Conservation (phyloP, 2,797 vertebrate genomes). For the Meda fulgida region DNA sequence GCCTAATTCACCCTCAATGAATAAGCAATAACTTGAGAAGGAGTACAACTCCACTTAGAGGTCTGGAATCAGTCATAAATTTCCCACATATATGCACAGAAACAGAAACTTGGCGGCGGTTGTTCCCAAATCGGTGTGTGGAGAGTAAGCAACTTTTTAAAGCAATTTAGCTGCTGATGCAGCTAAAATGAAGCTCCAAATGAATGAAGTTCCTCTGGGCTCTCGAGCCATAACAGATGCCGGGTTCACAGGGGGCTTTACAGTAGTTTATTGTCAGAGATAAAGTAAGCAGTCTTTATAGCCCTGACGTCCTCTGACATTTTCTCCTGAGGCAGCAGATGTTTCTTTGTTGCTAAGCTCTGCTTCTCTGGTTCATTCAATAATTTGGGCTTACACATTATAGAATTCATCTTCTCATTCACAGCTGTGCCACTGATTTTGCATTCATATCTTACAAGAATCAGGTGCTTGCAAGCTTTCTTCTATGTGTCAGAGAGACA, state of each 20-base stretch:
- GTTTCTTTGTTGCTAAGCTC: constrained; percentile 9
- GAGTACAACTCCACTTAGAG: constrained; percentile 4
- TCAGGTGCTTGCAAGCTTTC: constrained; percentile 44
- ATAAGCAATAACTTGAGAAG: constrained; percentile 23
- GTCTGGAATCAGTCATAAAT: constrained; percentile 33
- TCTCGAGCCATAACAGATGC: constrained; percentile 58
- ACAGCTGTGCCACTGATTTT: constrained; percentile 36
- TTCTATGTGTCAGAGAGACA: constrained; percentile 23
- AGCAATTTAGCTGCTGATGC: constrained; percentile 50
- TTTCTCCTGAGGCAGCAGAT: constrained; percentile 31
- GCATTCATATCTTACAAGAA: constrained; percentile 36
- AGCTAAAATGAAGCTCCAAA: constrained; percentile 49
- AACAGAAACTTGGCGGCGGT: constrained; percentile 24
- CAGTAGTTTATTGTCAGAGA: constrained; percentile 56
- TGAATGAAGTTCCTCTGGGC: constrained; percentile 50
- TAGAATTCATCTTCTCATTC: constrained; percentile 10
- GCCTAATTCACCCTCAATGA: neutral
- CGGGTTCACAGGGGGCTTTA: constrained; percentile 55
- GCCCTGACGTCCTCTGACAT: constrained; percentile 19
- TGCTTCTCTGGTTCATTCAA: constrained; percentile 23
- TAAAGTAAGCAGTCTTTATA: constrained; percentile 53
- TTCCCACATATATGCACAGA: constrained; percentile 27
- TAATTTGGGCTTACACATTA: neutral
- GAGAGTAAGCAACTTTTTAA: constrained; percentile 41
- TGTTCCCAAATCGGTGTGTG: constrained; percentile 24